phyloP scores from a whole-genome alignment of 2,888 invertebrate genomes.

The Amaurobius ferox region DNA sequence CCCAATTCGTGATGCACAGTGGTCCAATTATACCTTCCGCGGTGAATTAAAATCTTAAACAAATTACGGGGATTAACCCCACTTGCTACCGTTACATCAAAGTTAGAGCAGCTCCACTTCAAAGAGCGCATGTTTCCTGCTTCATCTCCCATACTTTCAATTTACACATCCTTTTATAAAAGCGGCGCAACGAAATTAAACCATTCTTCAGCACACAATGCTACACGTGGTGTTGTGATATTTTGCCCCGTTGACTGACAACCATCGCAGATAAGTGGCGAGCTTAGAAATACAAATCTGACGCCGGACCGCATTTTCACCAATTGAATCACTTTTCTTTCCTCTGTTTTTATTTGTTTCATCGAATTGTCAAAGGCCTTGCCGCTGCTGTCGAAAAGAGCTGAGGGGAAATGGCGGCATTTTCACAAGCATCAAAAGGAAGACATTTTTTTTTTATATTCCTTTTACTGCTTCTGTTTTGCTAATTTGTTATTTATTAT shows the following conservation, averaged over 20 bases:
- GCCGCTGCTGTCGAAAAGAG: conserved; percentile 16
- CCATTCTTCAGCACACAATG: conserved; percentile 4
- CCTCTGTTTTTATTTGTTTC: not conserved
- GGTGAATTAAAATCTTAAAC: not conserved
- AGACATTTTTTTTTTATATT: conserved; percentile 6
- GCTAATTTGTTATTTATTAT: conserved; percentile 6
- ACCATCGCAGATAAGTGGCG: conserved; percentile 3
- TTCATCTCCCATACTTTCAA: not conserved
- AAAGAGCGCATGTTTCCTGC: not conserved
- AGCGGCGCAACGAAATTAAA: conserved; percentile 4
- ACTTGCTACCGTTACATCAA: not conserved
- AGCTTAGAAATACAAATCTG: conserved; percentile 13
- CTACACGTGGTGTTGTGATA: not conserved
- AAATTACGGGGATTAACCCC: not conserved
- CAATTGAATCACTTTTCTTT: conserved; percentile 12
- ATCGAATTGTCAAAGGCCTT: conserved; percentile 6
- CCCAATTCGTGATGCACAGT: too few relatives aligned
- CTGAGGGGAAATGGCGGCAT: conserved; percentile 1
- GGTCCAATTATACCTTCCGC: too few relatives aligned
- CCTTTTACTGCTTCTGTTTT: not conserved
- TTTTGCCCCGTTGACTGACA: not conserved
- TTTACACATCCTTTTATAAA: not conserved
- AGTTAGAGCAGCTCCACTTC: too few relatives aligned
- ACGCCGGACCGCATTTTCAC: conserved; percentile 11
- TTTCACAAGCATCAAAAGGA: conserved; percentile 19